A percentile compares a stretch with the other conserved stretches of the same genome.
Evolutionary conservation across 2,888 invertebrate species (phyloP).

Genomic region (Lissonota sp.): DNA sequence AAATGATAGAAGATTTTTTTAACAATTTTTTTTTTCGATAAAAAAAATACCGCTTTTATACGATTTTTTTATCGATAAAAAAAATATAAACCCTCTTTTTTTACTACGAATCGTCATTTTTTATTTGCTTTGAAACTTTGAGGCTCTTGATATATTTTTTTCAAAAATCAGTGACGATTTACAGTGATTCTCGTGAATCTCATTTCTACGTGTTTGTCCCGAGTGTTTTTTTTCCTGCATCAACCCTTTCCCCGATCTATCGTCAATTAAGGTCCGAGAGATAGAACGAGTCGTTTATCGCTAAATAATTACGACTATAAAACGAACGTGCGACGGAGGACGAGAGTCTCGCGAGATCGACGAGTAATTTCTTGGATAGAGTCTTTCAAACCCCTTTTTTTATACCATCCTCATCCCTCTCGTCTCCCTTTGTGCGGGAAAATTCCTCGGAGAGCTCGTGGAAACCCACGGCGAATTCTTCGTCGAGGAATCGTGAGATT

Average conservation of each 20-base stretch:
- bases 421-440: background rate
- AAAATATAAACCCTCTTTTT: too few species aligned
- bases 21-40: too few species aligned
- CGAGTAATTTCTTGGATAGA: background rate
- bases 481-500: background rate
- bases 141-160: too few species aligned
- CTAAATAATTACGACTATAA: conserved; percentile 38
- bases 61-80: too few species aligned
- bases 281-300: conserved; percentile 34
- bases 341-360: background rate
- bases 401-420: background rate
- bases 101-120: too few species aligned
- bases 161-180: too few species aligned
- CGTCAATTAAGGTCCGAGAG: conserved; percentile 9
- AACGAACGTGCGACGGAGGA: conserved; percentile 9
- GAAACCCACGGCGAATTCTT: conserved; percentile 13
- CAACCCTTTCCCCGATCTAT: conserved; percentile 28
- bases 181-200: too few species aligned
- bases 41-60: too few species aligned
- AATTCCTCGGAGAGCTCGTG: conserved; percentile 14
- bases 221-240: conserved; percentile 14
- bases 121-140: too few species aligned
- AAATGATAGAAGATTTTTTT: too few species aligned
- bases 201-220: background rate
- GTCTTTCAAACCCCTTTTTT: background rate